Base-by-base conservation (phyloP, 1,140 invertebrate genomes). In the Drosophila nebulosa region DNA sequence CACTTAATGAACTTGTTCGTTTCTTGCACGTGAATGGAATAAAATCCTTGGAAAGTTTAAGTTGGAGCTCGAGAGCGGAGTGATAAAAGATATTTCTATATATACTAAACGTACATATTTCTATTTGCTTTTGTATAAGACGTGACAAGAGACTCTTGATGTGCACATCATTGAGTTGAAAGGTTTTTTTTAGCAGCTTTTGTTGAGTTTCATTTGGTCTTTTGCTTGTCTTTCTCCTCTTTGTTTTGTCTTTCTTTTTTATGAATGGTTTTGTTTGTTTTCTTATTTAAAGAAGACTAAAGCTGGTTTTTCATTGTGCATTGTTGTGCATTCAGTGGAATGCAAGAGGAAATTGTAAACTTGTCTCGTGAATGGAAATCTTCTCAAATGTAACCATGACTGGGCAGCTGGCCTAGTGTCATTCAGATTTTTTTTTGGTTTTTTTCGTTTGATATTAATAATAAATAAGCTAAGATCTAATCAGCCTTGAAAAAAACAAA, bases 1-100 rank as follows among this genome's bases (percentile, higher is more conserved):
- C 32, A 12, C 56, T 21, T 59, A 59, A 59, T 59, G 56, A 59
- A 59, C 56, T 59, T 36, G 56, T 59, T 59, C 56, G 39, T 59
- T 39, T 59, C 4, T 39, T 59, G 56, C 56, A 39, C 56, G 56
- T 59, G 56, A 59, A 59, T n/a, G n/a, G 56, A 59, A 59, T 59
- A 14, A 22, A 58, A 36, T 46, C 39, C 39, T 46, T 46, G 18
- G 3, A 36, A 59, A 55, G 6, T 53, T 26, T 53, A 46, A 46
- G 39, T 30, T 6, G 12, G 12, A 52, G 12, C 24, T 1, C 4
- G 9, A 12, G 10, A 12, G 9, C 0, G 0, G 10, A 12, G 22
- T 3, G 18, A 52, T 52, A 52, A 52, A 52, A 26, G 24, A 52
- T 27, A 53, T 53, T 53, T 53, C n/a, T 53, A 27, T 53, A 26